Percentiles rank a stretch among this genome's conserved stretches.
Conservation (phyloP, 92 coral and sea anemone genomes). For the Palythoa grandiflora region DNA sequence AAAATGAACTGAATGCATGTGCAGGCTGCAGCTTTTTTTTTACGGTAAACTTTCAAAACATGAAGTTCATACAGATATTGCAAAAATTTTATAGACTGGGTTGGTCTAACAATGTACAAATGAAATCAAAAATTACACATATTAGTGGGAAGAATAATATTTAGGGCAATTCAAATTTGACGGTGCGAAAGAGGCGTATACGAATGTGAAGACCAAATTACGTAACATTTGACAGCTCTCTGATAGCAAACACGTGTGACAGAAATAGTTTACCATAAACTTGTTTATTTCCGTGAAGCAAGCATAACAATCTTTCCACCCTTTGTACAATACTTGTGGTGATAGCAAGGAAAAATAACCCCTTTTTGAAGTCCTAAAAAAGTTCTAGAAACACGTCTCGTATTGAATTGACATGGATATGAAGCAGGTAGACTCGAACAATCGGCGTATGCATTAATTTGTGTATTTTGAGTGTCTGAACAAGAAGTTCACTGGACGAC, state of each 20-base stretch:
- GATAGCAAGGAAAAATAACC: constrained; percentile 25
- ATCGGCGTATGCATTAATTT: constrained; percentile 24
- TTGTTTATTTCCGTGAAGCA: constrained; percentile 13
- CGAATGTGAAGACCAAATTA: neutral
- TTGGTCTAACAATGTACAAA: constrained; percentile 16
- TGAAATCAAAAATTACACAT: neutral
- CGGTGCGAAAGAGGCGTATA: neutral
- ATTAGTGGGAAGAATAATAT: neutral
- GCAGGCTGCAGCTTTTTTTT: constrained; percentile 7
- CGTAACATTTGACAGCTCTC: neutral
- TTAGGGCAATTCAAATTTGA: constrained; percentile 5
- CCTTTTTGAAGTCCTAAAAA: constrained; percentile 27
- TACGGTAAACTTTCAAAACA: neutral
- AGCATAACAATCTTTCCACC: constrained; percentile 28
- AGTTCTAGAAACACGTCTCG: constrained; percentile 21
- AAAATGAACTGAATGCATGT: constrained; percentile 5
- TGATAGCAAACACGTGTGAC: constrained; percentile 25
- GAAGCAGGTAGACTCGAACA: constrained; percentile 14
- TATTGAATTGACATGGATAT: neutral
- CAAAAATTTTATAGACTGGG: constrained; percentile 4
- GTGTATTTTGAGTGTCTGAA: constrained; percentile 35
- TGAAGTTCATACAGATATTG: neutral
- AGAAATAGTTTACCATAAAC: constrained; percentile 5
- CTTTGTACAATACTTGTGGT: constrained; percentile 21
- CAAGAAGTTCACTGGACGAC: constrained; percentile 17